These are phyloP conservation scores for Leptodactylus fuscus DNA, from an alignment of 2,113 vertebrate genomes.

Conservation along the genomic window DNA sequence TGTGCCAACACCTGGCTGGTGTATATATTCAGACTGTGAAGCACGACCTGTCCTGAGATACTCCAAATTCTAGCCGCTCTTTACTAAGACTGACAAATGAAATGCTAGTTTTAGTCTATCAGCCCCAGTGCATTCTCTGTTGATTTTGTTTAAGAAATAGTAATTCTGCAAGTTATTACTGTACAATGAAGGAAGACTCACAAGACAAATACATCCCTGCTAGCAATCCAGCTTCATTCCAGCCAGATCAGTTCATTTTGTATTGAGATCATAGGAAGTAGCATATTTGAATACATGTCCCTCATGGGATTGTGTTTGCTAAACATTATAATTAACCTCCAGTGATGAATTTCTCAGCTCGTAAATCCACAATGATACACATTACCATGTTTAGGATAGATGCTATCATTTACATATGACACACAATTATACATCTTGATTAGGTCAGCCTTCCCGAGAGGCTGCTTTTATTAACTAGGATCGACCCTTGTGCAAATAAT, in stretches of 20 bases:
- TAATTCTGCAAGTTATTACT: not conserved
- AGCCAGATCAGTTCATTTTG: constrained; percentile 45
- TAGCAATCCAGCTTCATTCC: constrained; percentile 10
- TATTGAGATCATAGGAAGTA: constrained; percentile 65
- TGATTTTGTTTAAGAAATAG: not conserved
- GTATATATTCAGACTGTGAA: too few species aligned
- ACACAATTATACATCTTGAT: constrained; percentile 82
- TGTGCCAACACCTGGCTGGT: too few species aligned
- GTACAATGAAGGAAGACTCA: not conserved
- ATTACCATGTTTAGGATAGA: constrained; percentile 77
- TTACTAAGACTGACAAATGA: too few species aligned
- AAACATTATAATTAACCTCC: constrained; percentile 84
- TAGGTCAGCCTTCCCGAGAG: constrained; percentile 77
- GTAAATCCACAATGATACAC: constrained; percentile 72
- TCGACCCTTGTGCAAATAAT: constrained; percentile 67
- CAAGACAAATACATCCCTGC: not conserved
- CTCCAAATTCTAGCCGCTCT: too few species aligned
- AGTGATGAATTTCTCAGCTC: constrained; percentile 70
- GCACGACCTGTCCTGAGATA: too few species aligned
- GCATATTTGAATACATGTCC: constrained; percentile 71
- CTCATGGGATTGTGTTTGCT: constrained; percentile 80
- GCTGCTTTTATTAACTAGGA: constrained; percentile 69
- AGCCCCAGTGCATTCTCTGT: too few species aligned
- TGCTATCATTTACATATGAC: constrained; percentile 81
- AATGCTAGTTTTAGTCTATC: too few species aligned